phyloP scores from a whole-genome alignment of 1,140 invertebrate species.

The Parasteatoda tepidariorum region DNA sequence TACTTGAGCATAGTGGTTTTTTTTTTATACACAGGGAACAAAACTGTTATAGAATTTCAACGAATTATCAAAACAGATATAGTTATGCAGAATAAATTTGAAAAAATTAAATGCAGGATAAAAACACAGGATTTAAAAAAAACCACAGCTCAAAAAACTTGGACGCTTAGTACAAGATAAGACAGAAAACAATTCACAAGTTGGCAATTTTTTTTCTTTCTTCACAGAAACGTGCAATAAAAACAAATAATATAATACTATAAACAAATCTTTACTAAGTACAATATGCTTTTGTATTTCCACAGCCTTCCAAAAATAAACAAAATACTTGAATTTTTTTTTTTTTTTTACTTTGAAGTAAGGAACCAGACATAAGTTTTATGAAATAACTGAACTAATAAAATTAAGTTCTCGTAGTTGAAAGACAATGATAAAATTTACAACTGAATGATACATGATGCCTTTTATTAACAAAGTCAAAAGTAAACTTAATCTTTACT shows the following conservation, averaged over 20 bases:
- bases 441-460: constrained; percentile 19
- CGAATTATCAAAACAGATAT: constrained; percentile 21
- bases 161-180: constrained; percentile 48
- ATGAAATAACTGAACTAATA: background rate
- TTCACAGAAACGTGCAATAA: constrained; percentile 44
- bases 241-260: constrained; percentile 51
- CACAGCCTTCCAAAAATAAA: constrained; percentile 6
- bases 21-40: constrained; percentile 30
- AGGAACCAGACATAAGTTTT: background rate
- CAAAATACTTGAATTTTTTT: background rate
- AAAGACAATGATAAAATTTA: constrained; percentile 18
- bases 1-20: constrained; percentile 58
- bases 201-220: constrained; percentile 36
- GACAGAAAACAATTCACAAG: constrained; percentile 52
- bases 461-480: background rate
- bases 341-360: constrained; percentile 2
- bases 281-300: constrained; percentile 24
- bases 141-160: constrained; percentile 58
- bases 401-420: background rate
- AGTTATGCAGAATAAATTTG: background rate
- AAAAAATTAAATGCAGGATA: background rate
- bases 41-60: constrained; percentile 36
- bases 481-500: background rate
- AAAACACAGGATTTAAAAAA: constrained; percentile 15
- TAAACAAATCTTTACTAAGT: constrained; percentile 25